phyloP scores from a whole-genome alignment of 2,888 invertebrate genomes.

The Enoplolaimus lenunculus region DNA sequence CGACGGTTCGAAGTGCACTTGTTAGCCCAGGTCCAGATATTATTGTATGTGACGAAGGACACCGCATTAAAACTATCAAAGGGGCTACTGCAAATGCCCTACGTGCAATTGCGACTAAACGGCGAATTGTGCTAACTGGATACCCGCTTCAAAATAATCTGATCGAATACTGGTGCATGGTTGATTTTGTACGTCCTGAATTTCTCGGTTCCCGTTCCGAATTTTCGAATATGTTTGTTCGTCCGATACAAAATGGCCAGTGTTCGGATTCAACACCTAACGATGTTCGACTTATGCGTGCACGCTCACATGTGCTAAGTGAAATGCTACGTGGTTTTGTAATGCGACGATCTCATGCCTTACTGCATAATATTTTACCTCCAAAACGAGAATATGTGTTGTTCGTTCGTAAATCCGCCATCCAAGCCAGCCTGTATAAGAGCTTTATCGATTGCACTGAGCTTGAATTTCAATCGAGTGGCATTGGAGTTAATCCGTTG shows the following conservation, averaged over 20 bases:
- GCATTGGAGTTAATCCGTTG: constrained; percentile 60
- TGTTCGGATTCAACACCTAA: constrained; percentile 88
- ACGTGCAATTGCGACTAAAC: constrained; percentile 76
- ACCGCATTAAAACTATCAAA: constrained; percentile 91
- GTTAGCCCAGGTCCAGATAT: constrained; percentile 82
- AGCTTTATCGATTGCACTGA: constrained; percentile 63
- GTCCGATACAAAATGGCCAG: constrained; percentile 95
- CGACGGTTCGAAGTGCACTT: constrained; percentile 66
- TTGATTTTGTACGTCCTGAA: constrained; percentile 89
- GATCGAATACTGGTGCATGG: constrained; percentile 49
- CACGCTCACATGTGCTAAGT: constrained; percentile 85
- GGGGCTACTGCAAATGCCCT: constrained; percentile 87
- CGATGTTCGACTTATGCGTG: constrained; percentile 82
- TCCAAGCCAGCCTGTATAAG: constrained; percentile 78
- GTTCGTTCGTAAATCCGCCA: constrained; percentile 68
- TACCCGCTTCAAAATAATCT: constrained; percentile 96
- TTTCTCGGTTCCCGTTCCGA: constrained; percentile 90
- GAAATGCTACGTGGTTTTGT: constrained; percentile 87
- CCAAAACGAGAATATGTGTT: constrained; percentile 88
- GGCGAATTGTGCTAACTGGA: constrained; percentile 86
- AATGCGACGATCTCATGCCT: constrained; percentile 79
- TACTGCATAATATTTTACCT: constrained; percentile 76
- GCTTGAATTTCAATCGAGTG: constrained; percentile 26
- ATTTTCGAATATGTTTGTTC: constrained; percentile 94
- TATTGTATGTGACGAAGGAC: constrained; percentile 89